phyloP scores from a whole-genome alignment of 92 coral and sea anemone species.

The Umimayanthus chanpuru region DNA sequence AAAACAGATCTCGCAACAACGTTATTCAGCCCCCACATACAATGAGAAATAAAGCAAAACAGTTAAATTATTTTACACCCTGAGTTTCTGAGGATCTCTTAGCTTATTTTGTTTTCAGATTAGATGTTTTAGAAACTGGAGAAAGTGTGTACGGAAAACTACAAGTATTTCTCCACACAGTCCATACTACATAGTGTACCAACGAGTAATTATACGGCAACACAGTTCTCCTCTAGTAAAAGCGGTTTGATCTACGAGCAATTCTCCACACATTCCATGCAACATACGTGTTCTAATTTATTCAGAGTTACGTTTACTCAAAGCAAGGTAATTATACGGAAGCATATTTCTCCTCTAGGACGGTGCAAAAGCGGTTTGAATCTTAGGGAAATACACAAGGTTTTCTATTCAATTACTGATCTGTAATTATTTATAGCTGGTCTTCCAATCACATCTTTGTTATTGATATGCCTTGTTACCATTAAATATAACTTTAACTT shows the following conservation, averaged over 20 bases:
- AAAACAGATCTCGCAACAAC: no score
- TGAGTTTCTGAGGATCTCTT: no score
- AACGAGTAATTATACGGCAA: no score
- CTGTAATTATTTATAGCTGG: neutral
- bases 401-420: no score
- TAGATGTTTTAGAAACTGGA: neutral
- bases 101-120: no score
- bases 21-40: no score
- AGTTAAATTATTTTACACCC: no score
- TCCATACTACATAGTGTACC: neutral
- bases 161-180: neutral
- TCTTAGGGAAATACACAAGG: neutral
- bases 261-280: neutral
- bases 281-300: neutral
- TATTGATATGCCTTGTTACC: neutral
- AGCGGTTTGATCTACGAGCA: neutral
- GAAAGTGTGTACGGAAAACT: neutral
- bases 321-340: no score
- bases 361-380: neutral
- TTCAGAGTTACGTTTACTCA: neutral
- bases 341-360: neutral
- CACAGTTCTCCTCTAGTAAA: no score
- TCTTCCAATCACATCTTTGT: neutral
- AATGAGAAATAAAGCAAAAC: no score
- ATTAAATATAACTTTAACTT: no score